These are phyloP conservation scores for Aspidoscelis tigris DNA, from an alignment of 2,113 vertebrate genomes.

Conservation along the genomic window DNA sequence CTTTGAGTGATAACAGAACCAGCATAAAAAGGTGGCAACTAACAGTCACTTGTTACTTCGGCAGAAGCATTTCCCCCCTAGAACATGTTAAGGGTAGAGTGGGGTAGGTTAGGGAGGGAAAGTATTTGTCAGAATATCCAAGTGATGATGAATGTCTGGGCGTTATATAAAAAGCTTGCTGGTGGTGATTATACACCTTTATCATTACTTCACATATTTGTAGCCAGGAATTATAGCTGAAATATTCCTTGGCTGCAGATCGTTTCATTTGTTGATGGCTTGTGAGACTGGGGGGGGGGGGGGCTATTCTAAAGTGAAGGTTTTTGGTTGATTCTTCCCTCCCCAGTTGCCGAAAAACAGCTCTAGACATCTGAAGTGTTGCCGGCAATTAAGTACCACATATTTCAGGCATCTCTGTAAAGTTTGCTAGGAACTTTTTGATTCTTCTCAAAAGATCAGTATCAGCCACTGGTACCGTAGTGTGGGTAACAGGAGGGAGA, in stretches of 20 bases:
- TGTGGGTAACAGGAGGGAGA: background rate
- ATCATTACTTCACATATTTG: background rate
- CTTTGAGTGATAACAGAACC: constrained; percentile 56
- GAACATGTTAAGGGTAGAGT: constrained; percentile 46
- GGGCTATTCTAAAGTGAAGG: constrained; percentile 2
- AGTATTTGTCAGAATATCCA: constrained; percentile 49
- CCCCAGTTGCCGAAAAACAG: background rate
- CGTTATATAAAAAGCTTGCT: constrained; percentile 44
- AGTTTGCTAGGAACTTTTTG: background rate
- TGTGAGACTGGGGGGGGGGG: constrained; percentile 23
- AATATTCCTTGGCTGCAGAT: background rate
- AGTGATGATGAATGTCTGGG: constrained; percentile 52
- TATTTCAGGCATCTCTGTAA: constrained; percentile 23
- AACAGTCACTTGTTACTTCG: constrained; percentile 47
- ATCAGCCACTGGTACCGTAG: no score
- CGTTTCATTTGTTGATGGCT: constrained; percentile 9
- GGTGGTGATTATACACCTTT: background rate
- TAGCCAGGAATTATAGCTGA: background rate
- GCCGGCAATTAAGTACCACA: fast-evolving
- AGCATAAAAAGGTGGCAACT: constrained; percentile 56
- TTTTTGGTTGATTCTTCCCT: background rate
- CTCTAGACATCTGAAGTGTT: background rate
- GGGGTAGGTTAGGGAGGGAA: constrained; percentile 21
- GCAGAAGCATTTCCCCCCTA: constrained; percentile 41
- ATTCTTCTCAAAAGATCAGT: background rate